Evolutionary conservation across 2,113 vertebrate genomes (phyloP), one percentile per base, ranked within the genome.

Genomic region (Perccottus glenii): DNA sequence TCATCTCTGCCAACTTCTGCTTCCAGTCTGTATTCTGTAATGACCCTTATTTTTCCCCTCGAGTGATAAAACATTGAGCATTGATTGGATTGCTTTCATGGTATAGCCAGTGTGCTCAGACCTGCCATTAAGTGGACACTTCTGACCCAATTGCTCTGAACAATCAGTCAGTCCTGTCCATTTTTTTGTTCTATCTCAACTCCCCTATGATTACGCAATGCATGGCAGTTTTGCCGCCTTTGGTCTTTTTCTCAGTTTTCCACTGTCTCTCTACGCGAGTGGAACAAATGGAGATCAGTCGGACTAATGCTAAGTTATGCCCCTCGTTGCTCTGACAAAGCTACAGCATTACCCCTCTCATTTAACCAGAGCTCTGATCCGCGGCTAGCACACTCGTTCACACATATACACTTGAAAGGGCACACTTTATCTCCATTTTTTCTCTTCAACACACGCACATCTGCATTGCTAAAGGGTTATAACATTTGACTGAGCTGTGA

Each of bases 221-320:
- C n/a, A n/a, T n/a, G n/a, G n/a, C 63, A 80, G 19, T 27, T 27
- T 27, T 72, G 67, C 59, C 15, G 0, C 51, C 74, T 35, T 44
- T 66, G 53, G 64, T 61, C 55, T 1, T 5, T 64, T 52, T 38
- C 62, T 33, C 68, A 52, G 60, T 62, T 50, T 32, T 67, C 40
- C 63, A 35, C 46, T 47, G 38, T 60, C 59, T 67, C 61, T 73
- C 64, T 70, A 70, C 78, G 75, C 19, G 70, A 67, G 57, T 76
- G 78, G 81, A 86, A 86, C 86, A 88, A 88, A 88, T 89, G 83
- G 70, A 86, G 84, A 90, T 89, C 82, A 82, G 83, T 70, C 11
- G 11, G 66, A 85, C 83, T 81, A 83, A 90, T 84, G 82, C 81
- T 67, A 77, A 88, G 75, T 83, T 86, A 81, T 85, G 80, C 83